phyloP scores from a whole-genome alignment of 30 jellyfish, hydroid and myxozoan genomes.

The Sanderia malayensis region DNA sequence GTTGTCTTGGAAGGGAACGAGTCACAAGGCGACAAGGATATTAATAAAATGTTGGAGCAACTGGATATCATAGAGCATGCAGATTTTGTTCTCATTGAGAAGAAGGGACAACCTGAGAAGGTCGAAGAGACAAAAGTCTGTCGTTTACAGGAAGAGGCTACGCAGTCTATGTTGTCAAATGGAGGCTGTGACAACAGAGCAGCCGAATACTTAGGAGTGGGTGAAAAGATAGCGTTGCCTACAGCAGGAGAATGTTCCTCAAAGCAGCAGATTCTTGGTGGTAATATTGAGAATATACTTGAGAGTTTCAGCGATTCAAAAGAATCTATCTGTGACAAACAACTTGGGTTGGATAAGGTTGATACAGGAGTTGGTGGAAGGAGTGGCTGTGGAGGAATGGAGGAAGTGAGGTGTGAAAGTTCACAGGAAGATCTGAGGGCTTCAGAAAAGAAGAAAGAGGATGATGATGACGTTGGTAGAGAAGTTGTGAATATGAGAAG shows the following conservation, averaged over 20 bases:
- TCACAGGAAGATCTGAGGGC: neutral
- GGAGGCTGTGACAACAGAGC: neutral
- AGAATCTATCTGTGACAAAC: too few relatives aligned
- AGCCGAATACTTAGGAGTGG: neutral
- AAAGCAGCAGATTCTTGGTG: constrained; percentile 9
- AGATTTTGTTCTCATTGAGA: constrained; percentile 1
- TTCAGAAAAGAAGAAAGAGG: neutral
- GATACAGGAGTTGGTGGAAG: too few relatives aligned
- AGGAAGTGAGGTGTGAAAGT: neutral
- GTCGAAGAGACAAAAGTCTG: neutral
- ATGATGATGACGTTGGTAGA: constrained; percentile 8
- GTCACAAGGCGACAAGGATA: neutral
- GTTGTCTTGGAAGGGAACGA: neutral
- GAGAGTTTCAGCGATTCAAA: neutral
- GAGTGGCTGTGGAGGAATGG: too few relatives aligned
- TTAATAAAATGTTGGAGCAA: neutral
- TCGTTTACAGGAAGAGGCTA: neutral
- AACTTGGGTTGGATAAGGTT: too few relatives aligned
- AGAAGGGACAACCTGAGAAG: neutral
- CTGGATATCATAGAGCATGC: neutral
- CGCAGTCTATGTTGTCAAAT: neutral
- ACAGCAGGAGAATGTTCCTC: neutral
- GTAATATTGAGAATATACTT: neutral
- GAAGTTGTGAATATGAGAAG: neutral
- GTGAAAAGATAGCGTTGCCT: neutral